Percentiles rank a stretch among this genome's conserved stretches.
Evolutionary conservation across 2,797 vertebrate genomes (phyloP).

Genomic region (Gymnoscopelus microlampas): DNA sequence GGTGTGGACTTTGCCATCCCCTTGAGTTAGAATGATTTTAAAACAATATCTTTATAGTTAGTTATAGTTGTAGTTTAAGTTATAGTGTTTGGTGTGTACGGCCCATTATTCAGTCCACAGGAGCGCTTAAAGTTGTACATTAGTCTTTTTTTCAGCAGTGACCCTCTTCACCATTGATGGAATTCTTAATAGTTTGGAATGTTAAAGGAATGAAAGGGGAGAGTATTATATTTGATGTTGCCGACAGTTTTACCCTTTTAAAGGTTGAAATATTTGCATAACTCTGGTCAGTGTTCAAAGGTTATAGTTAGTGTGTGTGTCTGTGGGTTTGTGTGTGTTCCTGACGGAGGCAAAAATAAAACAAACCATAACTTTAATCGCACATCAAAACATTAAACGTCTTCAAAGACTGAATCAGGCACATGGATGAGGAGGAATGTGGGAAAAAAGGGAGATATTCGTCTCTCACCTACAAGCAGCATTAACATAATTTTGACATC

Average conservation of each 20-base stretch:
- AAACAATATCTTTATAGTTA: too few species aligned
- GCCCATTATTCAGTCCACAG: too few species aligned
- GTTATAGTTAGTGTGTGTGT: slow-evolving; percentile 44
- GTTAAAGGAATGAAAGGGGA: slow-evolving; percentile 11
- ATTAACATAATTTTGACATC: slow-evolving; percentile 65
- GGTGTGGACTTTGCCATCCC: too few species aligned
- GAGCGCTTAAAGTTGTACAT: not conserved
- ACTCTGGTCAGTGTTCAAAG: slow-evolving; percentile 52
- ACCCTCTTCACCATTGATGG: slow-evolving; percentile 1
- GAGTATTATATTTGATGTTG: slow-evolving; percentile 30
- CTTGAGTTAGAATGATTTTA: too few species aligned
- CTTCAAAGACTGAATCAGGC: slow-evolving; percentile 21
- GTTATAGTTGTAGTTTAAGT: too few species aligned
- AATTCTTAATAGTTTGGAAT: slow-evolving; percentile 33
- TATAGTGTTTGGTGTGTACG: too few species aligned
- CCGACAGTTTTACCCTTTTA: slow-evolving; percentile 57
- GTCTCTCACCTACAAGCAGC: slow-evolving; percentile 9
- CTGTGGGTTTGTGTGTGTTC: slow-evolving; percentile 10
- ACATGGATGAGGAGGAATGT: slow-evolving; percentile 2
- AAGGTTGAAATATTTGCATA: slow-evolving; percentile 69
- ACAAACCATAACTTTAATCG: slow-evolving; percentile 6
- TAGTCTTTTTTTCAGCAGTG: slow-evolving; percentile 5
- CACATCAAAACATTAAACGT: not conserved
- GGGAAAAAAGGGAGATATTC: slow-evolving; percentile 6
- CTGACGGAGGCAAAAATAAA: slow-evolving; percentile 18